Base-by-base conservation (phyloP, 37 sponge, comb jelly and placozoan species). In the Geodia barretti region DNA sequence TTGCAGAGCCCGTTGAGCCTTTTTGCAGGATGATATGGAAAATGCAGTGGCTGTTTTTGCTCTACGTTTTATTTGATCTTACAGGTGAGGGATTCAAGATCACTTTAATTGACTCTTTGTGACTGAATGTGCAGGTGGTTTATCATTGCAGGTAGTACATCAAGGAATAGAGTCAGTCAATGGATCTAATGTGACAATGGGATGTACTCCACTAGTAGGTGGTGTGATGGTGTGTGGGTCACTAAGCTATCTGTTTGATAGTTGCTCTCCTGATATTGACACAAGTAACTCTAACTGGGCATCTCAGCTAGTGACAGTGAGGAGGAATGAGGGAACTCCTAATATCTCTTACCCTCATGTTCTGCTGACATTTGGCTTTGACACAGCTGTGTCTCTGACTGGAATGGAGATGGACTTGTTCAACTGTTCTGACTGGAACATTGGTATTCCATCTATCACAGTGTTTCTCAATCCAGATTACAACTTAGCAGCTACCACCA, bases 81-180 rank as follows among this genome's bases (percentile, higher is more conserved):
- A n/a, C n/a, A n/a, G n/a, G n/a, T n/a, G n/a, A n/a, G n/a, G n/a
- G n/a, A n/a, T n/a, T n/a, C n/a, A n/a, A n/a, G n/a, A n/a, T n/a
- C n/a, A n/a, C n/a, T n/a, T n/a, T n/a, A n/a, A n/a, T n/a, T n/a
- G n/a, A n/a, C n/a, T n/a, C n/a, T n/a, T n/a, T n/a, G n/a, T n/a
- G n/a, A n/a, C n/a, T n/a, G n/a, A n/a, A n/a, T n/a, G n/a, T n/a
- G n/a, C n/a, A n/a, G n/a, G n/a, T n/a, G n/a, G n/a, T n/a, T n/a
- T n/a, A n/a, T n/a, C 54, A 47, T 7, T 47, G 54, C 54, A 47
- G 14, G 54, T 47, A 47, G 54, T 47, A 47, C 54, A 7, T 17
- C 11, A 47, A 47, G 36, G 62, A 33, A 23, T 75, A 58, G 24
- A 29, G 76, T 60, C 76, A 75, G 76, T 75, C 30, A 75, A 75